Evolutionary conservation across 2,797 vertebrate species (phyloP).

Genomic region (Mionectes olivaceus): DNA sequence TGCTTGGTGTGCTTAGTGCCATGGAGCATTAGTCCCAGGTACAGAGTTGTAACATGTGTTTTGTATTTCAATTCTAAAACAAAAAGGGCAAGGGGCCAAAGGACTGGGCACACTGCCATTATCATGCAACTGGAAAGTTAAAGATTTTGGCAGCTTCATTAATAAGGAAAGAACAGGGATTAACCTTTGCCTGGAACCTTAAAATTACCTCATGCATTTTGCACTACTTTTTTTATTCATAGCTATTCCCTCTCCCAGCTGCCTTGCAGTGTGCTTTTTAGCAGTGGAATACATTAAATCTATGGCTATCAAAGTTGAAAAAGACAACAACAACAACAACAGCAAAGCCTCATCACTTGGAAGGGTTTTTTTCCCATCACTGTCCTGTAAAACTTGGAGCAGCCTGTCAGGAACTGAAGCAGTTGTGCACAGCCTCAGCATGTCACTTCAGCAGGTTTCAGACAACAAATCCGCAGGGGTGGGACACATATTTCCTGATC

Average conservation of each 20-base stretch:
- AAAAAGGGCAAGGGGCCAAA: constrained; percentile 42
- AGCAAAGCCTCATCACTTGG: not conserved
- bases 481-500: not conserved
- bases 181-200: constrained; percentile 41
- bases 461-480: not conserved
- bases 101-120: not conserved
- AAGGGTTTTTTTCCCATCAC: not conserved
- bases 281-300: not conserved
- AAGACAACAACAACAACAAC: not conserved
- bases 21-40: not conserved
- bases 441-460: not conserved
- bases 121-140: constrained; percentile 3
- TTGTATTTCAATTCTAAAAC: constrained; percentile 34
- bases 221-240: constrained; percentile 19
- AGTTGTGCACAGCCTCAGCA: not conserved
- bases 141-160: constrained; percentile 31
- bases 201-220: constrained; percentile 47
- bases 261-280: not conserved
- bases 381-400: not conserved
- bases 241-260: not conserved
- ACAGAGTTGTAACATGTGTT: not conserved
- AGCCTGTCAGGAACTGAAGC: not conserved
- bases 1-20: not conserved
- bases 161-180: constrained; percentile 19
- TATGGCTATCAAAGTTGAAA: not conserved